These are phyloP conservation scores for Mizuhopecten yessoensis DNA, from an alignment of 1,140 invertebrate genomes.

Conservation along the genomic window DNA sequence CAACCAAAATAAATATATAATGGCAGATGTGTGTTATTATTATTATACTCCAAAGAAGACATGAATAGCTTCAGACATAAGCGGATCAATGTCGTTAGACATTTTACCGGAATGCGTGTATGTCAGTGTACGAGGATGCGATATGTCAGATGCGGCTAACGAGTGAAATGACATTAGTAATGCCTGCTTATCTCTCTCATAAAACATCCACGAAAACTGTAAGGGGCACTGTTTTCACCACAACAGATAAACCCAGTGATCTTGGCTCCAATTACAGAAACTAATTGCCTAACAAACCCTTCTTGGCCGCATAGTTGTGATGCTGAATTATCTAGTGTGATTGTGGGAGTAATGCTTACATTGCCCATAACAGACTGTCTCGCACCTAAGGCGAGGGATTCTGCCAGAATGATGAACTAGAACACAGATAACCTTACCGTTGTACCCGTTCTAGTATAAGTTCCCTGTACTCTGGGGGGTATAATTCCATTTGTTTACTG, in stretches of 20 bases:
- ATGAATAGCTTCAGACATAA: background rate
- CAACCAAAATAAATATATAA: too few species aligned
- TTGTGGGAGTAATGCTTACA: background rate
- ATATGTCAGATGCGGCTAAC: constrained; percentile 33
- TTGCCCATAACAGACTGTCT: constrained; percentile 22
- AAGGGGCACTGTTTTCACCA: constrained; percentile 37
- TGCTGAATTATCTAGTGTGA: constrained; percentile 26
- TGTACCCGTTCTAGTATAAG: background rate
- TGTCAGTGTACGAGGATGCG: constrained; percentile 8
- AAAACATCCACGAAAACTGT: constrained; percentile 30
- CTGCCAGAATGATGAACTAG: constrained; percentile 20
- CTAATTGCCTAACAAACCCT: constrained; percentile 33
- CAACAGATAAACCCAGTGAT: constrained; percentile 22
- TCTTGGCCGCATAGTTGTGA: constrained; percentile 2
- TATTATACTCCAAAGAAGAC: background rate
- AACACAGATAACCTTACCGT: background rate
- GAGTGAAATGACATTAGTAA: background rate
- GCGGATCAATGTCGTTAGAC: background rate
- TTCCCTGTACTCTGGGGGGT: background rate
- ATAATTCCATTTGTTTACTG: background rate
- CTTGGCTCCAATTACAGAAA: constrained; percentile 25
- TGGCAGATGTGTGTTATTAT: too few species aligned
- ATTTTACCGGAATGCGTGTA: background rate
- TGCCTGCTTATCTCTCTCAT: background rate
- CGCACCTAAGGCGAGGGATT: background rate